Conservation (phyloP, 35 echinoderm and acorn worm species). For the Lytechinus pictus region DNA sequence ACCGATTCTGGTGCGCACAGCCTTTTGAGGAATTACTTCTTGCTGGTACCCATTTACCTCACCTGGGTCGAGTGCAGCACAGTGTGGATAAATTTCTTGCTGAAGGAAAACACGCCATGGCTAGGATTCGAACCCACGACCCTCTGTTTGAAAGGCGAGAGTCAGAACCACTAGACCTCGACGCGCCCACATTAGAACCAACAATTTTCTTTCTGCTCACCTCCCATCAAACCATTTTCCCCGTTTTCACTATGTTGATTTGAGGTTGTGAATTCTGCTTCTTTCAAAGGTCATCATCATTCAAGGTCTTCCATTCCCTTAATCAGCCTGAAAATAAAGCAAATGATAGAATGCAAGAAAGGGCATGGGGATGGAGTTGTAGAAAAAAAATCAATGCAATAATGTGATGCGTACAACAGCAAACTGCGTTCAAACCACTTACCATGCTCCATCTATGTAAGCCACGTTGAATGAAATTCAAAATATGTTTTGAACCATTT, state of each 20-base stretch:
- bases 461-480: background rate
- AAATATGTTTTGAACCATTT: background rate
- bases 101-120: too few species aligned
- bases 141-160: too few species aligned
- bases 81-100: too few species aligned
- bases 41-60: too few species aligned
- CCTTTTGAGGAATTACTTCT: too few species aligned
- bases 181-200: too few species aligned
- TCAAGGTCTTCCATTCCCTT: background rate
- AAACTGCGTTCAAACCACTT: background rate
- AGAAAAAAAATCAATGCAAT: background rate
- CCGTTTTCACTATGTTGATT: background rate
- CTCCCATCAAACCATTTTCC: background rate
- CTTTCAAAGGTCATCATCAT: background rate
- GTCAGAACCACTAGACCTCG: too few species aligned
- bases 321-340: background rate
- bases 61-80: too few species aligned
- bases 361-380: background rate
- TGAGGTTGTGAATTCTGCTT: background rate
- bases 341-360: background rate
- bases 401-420: background rate
- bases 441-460: background rate
- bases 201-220: too few species aligned
- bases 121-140: too few species aligned
- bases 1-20: too few species aligned